phyloP scores from a whole-genome alignment of 1,140 invertebrate species.

The Dendrolimus punctatus region DNA sequence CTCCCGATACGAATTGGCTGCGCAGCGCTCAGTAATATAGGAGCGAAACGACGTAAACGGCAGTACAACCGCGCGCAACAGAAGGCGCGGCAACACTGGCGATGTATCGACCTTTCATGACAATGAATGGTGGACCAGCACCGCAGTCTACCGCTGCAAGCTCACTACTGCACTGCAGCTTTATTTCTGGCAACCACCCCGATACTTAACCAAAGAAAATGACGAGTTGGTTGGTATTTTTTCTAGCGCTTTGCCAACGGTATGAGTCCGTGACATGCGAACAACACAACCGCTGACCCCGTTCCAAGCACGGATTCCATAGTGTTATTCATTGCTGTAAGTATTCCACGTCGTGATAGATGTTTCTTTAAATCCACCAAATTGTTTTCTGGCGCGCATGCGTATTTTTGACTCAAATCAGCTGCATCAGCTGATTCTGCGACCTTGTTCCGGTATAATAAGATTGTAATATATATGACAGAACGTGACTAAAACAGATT shows the following conservation, averaged over 20 bases:
- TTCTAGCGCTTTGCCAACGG: constrained; percentile 32
- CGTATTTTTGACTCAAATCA: constrained; percentile 19
- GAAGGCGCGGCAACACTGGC: constrained; percentile 46
- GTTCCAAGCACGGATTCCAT: constrained; percentile 7
- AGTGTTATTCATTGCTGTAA: constrained; percentile 2
- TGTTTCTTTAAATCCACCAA: constrained; percentile 3
- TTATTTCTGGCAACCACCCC: constrained; percentile 62
- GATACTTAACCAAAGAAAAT: constrained; percentile 26
- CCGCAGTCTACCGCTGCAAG: constrained; percentile 58
- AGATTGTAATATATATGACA: too few species aligned
- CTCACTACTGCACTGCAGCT: constrained; percentile 61
- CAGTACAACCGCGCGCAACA: constrained; percentile 30
- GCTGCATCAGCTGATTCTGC: constrained; percentile 28
- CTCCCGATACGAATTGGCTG: constrained; percentile 15
- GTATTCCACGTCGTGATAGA: constrained; percentile 1
- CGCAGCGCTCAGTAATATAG: constrained; percentile 19
- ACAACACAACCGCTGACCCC: constrained; percentile 16
- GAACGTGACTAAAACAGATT: too few species aligned
- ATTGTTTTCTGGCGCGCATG: constrained; percentile 30
- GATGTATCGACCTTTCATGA: constrained; percentile 55
- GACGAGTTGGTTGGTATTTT: constrained; percentile 8
- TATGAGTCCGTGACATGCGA: constrained; percentile 21
- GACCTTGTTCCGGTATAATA: constrained; percentile 42
- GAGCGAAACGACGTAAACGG: constrained; percentile 11
- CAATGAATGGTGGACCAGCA: constrained; percentile 50